A percentile compares a stretch with the other conserved stretches of the same genome.
Evolutionary conservation across 1,140 invertebrate species (phyloP).

Genomic region (Heliconius congener): DNA sequence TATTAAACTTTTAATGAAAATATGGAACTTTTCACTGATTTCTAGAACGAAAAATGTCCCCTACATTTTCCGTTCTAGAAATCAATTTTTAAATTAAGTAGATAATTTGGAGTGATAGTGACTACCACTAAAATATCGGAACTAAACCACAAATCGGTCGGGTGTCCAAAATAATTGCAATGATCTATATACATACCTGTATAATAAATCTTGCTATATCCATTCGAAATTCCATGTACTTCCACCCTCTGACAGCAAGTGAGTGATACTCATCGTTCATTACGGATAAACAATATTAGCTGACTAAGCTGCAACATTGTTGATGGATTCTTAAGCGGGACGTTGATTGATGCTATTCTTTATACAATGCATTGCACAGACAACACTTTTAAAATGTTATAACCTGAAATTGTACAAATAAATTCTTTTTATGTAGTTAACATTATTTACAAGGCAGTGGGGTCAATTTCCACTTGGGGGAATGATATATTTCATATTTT

Average conservation of each 20-base stretch:
- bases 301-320: slow-evolving; percentile 20
- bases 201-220: not conserved
- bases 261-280: slow-evolving; percentile 15
- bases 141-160: not conserved
- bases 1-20: too few species aligned
- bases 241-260: slow-evolving; percentile 2
- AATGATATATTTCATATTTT: too few species aligned
- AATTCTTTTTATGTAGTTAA: not conserved
- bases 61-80: too few species aligned
- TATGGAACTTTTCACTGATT: too few species aligned
- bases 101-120: too few species aligned
- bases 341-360: slow-evolving; percentile 15
- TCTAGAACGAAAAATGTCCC: too few species aligned
- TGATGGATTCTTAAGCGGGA: slow-evolving; percentile 17
- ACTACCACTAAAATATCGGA: too few species aligned
- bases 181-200: not conserved
- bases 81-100: too few species aligned
- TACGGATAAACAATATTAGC: slow-evolving; percentile 18
- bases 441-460: too few species aligned
- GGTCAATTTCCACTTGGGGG: too few species aligned
- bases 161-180: not conserved
- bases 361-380: not conserved
- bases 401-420: not conserved
- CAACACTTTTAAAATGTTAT: not conserved
- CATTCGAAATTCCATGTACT: slow-evolving; percentile 3